These are phyloP conservation scores for Propithecus coquereli DNA, from an alignment of 2,113 vertebrate genomes.

Conservation along the genomic window DNA sequence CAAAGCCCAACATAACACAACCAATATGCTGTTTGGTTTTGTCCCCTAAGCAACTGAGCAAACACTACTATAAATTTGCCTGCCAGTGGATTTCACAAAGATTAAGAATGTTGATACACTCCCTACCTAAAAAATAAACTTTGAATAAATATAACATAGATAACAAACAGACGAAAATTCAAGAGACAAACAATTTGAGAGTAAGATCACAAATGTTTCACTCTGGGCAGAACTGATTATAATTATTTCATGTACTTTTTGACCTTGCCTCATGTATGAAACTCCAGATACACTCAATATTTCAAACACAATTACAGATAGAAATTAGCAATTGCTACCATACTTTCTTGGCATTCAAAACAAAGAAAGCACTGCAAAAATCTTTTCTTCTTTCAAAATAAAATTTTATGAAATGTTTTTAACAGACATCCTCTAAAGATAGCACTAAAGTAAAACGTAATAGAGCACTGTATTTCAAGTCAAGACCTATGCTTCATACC, in stretches of 20 bases:
- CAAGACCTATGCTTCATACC: background rate
- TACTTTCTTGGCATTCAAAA: conserved; percentile 37
- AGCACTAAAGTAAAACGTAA: background rate
- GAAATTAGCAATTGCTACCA: conserved; percentile 42
- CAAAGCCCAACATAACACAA: conserved; percentile 61
- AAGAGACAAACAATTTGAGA: conserved; percentile 16
- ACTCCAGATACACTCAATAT: background rate
- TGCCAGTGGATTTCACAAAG: conserved; percentile 59
- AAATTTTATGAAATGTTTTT: background rate
- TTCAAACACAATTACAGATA: conserved; percentile 1
- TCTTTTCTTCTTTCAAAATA: conserved; percentile 31
- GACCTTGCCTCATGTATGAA: conserved; percentile 20
- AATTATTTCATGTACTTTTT: conserved; percentile 40
- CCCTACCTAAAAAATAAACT: conserved; percentile 52
- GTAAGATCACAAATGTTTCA: conserved; percentile 38
- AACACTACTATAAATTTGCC: background rate
- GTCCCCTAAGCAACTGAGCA: conserved; percentile 73
- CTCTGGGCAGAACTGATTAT: background rate
- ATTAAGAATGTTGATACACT: conserved; percentile 64
- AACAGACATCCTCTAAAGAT: background rate
- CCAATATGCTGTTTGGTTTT: conserved; percentile 59
- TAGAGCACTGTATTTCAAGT: background rate
- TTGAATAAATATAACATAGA: conserved; percentile 53
- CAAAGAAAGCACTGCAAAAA: background rate
- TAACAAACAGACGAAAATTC: conserved; percentile 43